Conservation (phyloP, 1,140 invertebrate species). For the Sipha flava region DNA sequence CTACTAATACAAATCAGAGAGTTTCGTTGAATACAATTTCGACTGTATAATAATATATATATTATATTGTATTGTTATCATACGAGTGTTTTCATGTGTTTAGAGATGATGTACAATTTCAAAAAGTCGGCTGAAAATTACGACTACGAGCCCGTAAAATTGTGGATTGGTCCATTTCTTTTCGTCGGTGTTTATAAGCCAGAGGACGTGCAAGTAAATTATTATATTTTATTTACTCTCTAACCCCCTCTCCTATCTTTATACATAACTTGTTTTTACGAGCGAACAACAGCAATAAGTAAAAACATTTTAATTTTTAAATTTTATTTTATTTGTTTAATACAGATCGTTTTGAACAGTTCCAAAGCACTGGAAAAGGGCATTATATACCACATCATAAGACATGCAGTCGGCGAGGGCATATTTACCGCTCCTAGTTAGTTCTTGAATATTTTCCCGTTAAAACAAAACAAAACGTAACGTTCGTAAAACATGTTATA, state of each 20-base stretch:
- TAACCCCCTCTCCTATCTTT: too few relatives aligned
- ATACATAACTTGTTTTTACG: neutral
- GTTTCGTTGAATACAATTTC: too few relatives aligned
- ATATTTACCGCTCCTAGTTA: conserved; percentile 38
- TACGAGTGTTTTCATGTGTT: neutral
- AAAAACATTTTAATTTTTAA: neutral
- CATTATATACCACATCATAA: conserved; percentile 36
- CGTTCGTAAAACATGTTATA: too few relatives aligned
- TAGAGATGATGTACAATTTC: neutral
- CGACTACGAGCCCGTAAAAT: conserved; percentile 15
- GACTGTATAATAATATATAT: too few relatives aligned
- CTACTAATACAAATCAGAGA: too few relatives aligned
- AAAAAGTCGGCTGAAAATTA: neutral
- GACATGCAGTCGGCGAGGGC: conserved; percentile 35
- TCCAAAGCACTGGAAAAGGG: conserved; percentile 36
- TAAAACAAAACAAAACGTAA: too few relatives aligned
- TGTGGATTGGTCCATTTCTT: conserved; percentile 11
- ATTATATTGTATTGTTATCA: neutral
- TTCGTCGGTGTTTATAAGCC: conserved; percentile 16
- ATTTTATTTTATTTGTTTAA: neutral
- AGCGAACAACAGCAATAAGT: neutral
- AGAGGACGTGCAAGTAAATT: neutral
- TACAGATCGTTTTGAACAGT: conserved; percentile 38
- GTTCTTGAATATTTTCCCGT: conserved; percentile 31
- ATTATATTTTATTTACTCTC: neutral